A percentile compares a stretch with the other conserved stretches of the same genome.
These are phyloP conservation scores for Sphecodes monilicornis DNA, from an alignment of 2,888 invertebrate genomes.

Conservation along the genomic window DNA sequence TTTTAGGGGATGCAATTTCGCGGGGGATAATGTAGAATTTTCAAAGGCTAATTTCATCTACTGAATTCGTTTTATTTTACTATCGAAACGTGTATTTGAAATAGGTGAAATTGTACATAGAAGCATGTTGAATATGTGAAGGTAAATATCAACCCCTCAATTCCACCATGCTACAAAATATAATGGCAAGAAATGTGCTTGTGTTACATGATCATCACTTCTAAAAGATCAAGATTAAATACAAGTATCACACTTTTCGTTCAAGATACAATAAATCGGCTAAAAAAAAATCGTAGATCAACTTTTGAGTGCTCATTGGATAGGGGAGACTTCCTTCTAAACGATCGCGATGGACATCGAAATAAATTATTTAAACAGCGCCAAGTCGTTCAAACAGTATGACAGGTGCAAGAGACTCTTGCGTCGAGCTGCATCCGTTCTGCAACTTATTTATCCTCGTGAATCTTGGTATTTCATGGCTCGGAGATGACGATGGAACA, in stretches of 20 bases:
- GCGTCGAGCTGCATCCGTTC: neutral
- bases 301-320: too few species aligned
- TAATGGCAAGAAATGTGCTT: neutral
- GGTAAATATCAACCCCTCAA: neutral
- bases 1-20: too few species aligned
- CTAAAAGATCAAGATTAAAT: too few species aligned
- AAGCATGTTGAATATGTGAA: neutral
- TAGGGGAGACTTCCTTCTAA: too few species aligned
- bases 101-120: neutral
- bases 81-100: neutral
- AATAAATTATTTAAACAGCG: too few species aligned
- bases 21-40: neutral
- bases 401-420: neutral
- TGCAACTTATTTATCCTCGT: neutral
- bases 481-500: conserved; percentile 6
- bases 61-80: neutral
- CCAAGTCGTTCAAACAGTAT: neutral
- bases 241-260: too few species aligned
- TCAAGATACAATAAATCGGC: too few species aligned
- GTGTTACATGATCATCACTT: neutral
- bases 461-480: neutral
- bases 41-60: neutral
- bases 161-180: neutral
- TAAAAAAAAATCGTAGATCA: neutral
- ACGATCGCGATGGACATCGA: too few species aligned